Evolutionary conservation across 2,113 vertebrate genomes (phyloP), one percentile per base, ranked within the genome.

Genomic region (Sinocyclocheilus anshuiensis): DNA sequence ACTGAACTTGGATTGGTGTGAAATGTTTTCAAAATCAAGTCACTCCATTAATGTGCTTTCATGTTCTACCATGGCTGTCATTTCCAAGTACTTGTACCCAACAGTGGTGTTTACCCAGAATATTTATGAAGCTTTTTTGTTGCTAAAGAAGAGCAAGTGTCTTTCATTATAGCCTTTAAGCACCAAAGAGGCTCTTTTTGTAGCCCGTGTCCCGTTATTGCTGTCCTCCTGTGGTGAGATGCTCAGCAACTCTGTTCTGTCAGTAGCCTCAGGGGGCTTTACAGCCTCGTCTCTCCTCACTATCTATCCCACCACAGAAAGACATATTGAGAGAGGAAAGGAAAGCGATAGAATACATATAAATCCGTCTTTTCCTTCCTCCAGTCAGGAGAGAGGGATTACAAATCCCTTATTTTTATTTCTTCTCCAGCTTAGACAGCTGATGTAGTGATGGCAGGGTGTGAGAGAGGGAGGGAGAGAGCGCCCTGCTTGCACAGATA

Each of bases 351-450:
- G 18, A 65, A 20, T 3, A 11, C 29, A 20, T 48, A 67, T 26
- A 48, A 63, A 67, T 81, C 61, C 13, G 4, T 67, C 61, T 67
- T 61, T 45, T 26, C 20, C 42, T 48, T 65, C 79, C 18, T 24
- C n/a, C 36, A 61, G 55, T 24, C n/a, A 61, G 26, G 77, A 55
- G 45, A 75, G 83, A 53, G 53, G 39, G 59, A 50, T 67, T 81
- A 81, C 79, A 81, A 29, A 81, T 65, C 7, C 24, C n/a, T 45
- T 81, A 29, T 81, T 67, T 81, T 67, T 65, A 81, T 81, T 81
- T 65, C 36, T 81, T 45, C 61, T 67, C 39, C 22, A 48, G n/a
- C 36, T 65, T 22, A 10, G 77, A 78, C 77, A 80, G 33, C 33
- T 63, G 67, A 50, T 13, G 71, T 71, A 18, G 67, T 13, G 24